Conservation (phyloP, 2,797 vertebrate genomes). For the Schizopygopsis pylzovi region DNA sequence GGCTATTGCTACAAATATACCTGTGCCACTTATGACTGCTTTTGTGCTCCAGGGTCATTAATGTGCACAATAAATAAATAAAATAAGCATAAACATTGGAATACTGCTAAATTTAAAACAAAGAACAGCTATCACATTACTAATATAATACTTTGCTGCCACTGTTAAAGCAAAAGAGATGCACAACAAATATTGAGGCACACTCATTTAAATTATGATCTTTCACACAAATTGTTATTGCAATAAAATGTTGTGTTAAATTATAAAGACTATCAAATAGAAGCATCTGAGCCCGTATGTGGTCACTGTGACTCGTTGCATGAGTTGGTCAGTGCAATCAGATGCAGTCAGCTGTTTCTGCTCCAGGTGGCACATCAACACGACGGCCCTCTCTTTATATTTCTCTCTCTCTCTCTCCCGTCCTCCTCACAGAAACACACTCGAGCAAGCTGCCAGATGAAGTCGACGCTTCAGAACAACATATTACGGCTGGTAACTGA, state of each 20-base stretch:
- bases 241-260: too few relatives aligned
- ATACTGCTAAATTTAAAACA: background rate
- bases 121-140: too few relatives aligned
- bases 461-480: background rate
- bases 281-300: background rate
- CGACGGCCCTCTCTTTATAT: constrained; percentile 38
- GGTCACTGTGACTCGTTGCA: background rate
- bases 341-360: constrained; percentile 49
- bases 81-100: background rate
- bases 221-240: too few relatives aligned
- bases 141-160: too few relatives aligned
- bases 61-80: too few relatives aligned
- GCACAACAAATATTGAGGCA: background rate
- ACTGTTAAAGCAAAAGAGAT: background rate
- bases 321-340: constrained; percentile 10
- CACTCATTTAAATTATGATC: background rate
- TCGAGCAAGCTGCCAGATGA: background rate
- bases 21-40: too few relatives aligned
- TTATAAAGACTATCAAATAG: too few relatives aligned
- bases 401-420: background rate
- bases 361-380: constrained; percentile 50
- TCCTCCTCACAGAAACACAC: background rate
- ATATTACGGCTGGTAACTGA: background rate
- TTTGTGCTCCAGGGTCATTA: too few relatives aligned
- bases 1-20: too few relatives aligned